Base-by-base conservation (phyloP, 2,888 invertebrate species). In the Nemotelus nigrinus region DNA sequence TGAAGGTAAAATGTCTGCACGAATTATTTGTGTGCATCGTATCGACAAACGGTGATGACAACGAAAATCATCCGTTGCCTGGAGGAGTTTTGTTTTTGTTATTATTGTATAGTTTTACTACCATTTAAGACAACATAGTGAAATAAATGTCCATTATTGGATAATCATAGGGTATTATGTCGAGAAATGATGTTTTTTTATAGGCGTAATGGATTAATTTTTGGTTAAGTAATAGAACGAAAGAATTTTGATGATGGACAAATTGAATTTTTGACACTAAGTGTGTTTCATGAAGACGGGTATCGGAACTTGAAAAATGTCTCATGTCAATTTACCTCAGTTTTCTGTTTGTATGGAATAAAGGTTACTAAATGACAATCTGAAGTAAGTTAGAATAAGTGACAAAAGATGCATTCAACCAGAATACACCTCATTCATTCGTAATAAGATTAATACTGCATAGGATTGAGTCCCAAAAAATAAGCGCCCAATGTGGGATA, bases 131-230 rank as follows among this genome's bases (percentile, higher is more conserved):
- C 10, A 45, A 65, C 5, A 55, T 55, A 55, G 8, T 71, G 70
- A 71, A 71, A 71, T 71, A 71, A 71, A 55, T 71, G 70, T 55
- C 70, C 70, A 71, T 71, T 71, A 71, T 71, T 71, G 70, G 70
- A 71, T 71, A 71, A 71, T 71, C 70, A 71, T 71, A 55, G 70
- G 70, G 53, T 71, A 57, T 71, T 55, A 77, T 45, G 50, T 39
- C 55, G 41, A 57, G 41, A 41, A 39, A 55, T 50, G 76, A 76
- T 77, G 63, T 50, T 50, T 71, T n/a, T 77, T 64, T 63, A 53
- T 65, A 55, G 63, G 64, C 60, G 48, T 44, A 72, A 48, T 48
- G 45, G 2, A 47, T 55, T 65, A 8, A 57, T 55, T 25, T 25
- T 77, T 3, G 41, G 48, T 45, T 57, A 53, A 53, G 53, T 53